These are phyloP conservation scores for Antechinus stuartii DNA, from an alignment of 2,113 vertebrate species.

Conservation along the genomic window DNA sequence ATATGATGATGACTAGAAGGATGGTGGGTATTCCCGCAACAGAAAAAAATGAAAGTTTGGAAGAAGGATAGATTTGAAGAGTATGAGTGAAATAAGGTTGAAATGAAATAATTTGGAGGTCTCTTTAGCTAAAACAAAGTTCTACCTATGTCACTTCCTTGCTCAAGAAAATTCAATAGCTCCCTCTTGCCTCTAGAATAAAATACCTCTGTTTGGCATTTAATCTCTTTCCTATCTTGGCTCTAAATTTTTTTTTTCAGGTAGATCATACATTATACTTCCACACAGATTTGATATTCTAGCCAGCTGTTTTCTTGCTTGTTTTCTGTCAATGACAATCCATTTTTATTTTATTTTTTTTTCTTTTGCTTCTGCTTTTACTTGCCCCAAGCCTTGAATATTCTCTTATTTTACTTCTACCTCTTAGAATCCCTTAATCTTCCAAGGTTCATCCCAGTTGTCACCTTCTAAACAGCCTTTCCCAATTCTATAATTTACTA, in stretches of 20 bases:
- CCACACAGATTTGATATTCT: not conserved
- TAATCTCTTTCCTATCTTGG: not conserved
- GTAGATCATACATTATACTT: not conserved
- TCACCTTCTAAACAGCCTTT: not conserved
- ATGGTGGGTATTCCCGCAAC: not conserved
- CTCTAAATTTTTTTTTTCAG: not conserved
- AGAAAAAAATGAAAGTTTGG: not conserved
- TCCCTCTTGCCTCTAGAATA: not conserved
- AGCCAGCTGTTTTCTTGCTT: not conserved
- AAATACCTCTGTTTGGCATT: not conserved
- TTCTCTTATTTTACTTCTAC: not conserved
- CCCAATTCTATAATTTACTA: not conserved
- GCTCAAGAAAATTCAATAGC: not conserved
- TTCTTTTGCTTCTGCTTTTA: not conserved
- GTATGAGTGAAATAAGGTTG: not conserved
- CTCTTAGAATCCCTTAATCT: not conserved
- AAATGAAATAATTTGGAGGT: not conserved
- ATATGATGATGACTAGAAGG: not conserved
- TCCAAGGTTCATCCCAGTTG: not conserved
- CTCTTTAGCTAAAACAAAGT: not conserved
- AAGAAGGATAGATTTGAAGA: not conserved
- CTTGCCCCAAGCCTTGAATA: not conserved
- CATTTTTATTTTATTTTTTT: not conserved
- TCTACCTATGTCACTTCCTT: not conserved
- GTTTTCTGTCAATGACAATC: not conserved